Evolutionary conservation across 1,140 invertebrate genomes (phyloP).

Genomic region (Zaprionus vittiger): DNA sequence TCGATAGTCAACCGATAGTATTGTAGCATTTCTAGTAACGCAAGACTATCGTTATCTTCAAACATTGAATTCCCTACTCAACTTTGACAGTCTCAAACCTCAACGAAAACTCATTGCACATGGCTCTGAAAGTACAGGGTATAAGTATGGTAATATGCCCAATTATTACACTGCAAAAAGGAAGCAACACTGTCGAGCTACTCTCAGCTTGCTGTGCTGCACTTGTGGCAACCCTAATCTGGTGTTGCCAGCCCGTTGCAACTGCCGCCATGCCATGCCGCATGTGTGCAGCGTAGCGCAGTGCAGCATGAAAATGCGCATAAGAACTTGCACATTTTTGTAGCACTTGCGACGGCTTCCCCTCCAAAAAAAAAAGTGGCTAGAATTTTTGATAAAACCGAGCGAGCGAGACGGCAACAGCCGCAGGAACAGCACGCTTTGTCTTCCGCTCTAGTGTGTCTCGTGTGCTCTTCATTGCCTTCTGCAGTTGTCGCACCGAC

Average conservation of each 20-base stretch:
- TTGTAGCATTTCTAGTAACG: too few species aligned
- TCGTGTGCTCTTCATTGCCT: slow-evolving; percentile 17
- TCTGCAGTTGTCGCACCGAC: slow-evolving; percentile 38
- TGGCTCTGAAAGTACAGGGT: neutral
- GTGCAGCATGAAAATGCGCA: slow-evolving; percentile 57
- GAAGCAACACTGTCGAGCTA: too few species aligned
- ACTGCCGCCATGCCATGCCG: slow-evolving; percentile 7
- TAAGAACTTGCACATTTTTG: slow-evolving; percentile 50
- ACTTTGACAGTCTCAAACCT: too few species aligned
- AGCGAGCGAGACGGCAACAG: neutral
- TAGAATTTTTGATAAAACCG: slow-evolving; percentile 9
- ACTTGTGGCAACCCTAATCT: neutral
- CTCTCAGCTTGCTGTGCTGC: neutral
- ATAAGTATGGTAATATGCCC: neutral
- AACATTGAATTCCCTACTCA: too few species aligned
- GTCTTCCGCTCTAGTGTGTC: slow-evolving; percentile 1
- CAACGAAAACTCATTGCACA: too few species aligned
- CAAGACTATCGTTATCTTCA: too few species aligned
- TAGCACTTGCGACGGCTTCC: slow-evolving; percentile 9
- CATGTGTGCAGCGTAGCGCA: slow-evolving; percentile 33
- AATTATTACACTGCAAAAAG: neutral
- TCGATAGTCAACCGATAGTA: too few species aligned
- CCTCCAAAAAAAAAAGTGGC: slow-evolving; percentile 19
- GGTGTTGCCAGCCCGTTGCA: neutral
- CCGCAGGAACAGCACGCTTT: neutral